These are phyloP conservation scores for Dinothrombium tinctorium DNA, from an alignment of 1,140 invertebrate genomes.

Conservation along the genomic window DNA sequence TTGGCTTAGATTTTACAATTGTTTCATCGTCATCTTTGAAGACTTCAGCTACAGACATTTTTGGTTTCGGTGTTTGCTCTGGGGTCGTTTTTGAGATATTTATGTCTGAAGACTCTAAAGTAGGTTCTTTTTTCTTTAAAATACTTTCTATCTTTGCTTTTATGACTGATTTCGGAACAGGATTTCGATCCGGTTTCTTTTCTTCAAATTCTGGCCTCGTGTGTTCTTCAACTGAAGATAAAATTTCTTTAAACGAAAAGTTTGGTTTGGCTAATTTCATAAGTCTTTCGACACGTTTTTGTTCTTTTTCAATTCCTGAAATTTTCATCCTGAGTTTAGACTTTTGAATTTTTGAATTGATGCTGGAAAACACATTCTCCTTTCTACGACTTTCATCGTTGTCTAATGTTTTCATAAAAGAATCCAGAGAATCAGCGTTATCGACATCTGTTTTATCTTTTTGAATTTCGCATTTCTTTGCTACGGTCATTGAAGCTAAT, in stretches of 20 bases:
- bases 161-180: not conserved
- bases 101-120: too few species aligned
- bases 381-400: not conserved
- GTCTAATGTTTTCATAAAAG: slow-evolving; percentile 5
- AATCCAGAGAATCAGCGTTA: slow-evolving; percentile 7
- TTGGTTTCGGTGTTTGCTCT: too few species aligned
- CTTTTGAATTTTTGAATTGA: slow-evolving; percentile 12
- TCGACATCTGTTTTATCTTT: not conserved
- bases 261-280: slow-evolving; percentile 10
- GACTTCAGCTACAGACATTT: too few species aligned
- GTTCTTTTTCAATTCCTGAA: slow-evolving; percentile 6
- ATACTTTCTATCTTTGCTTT: too few species aligned
- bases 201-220: not conserved
- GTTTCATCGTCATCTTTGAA: not conserved
- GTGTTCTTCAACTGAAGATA: not conserved
- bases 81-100: too few species aligned
- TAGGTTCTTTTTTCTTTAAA: too few species aligned
- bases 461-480: not conserved
- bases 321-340: slow-evolving; percentile 9
- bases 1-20: slow-evolving; percentile 2
- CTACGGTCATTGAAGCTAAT: slow-evolving; percentile 2
- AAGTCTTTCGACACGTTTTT: slow-evolving; percentile 8
- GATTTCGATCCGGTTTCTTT: not conserved
- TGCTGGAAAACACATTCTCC: too few species aligned
- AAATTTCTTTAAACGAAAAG: too few species aligned